Percentiles rank a stretch among this genome's conserved stretches.
Evolutionary conservation across 2,888 invertebrate species (phyloP).

Genomic region (Cataglyphis albicans): DNA sequence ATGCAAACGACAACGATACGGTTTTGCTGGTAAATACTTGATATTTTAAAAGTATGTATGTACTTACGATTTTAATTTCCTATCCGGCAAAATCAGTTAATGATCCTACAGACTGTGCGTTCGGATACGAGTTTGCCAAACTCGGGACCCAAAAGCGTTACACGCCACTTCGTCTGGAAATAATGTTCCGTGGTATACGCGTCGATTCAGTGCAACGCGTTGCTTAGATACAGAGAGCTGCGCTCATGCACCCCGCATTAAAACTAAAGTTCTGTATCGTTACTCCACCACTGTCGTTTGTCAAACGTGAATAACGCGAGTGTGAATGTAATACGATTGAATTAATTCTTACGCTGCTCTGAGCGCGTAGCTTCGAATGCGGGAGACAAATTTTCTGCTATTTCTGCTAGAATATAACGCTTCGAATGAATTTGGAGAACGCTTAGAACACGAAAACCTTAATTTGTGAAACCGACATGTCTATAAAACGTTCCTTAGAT

Average conservation of each 20-base stretch:
- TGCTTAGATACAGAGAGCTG: conserved; percentile 6
- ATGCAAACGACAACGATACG: background rate
- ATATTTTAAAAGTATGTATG: conserved; percentile 1
- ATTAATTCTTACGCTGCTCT: background rate
- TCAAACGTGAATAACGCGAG: background rate
- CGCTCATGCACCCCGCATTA: conserved; percentile 18
- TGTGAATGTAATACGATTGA: background rate
- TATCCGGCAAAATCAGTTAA: conserved; percentile 48
- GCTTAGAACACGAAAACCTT: conserved; percentile 10
- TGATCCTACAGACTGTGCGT: conserved; percentile 40
- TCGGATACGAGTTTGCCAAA: conserved; percentile 57
- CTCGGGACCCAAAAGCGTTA: conserved; percentile 46
- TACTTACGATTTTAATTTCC: background rate
- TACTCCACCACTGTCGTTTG: background rate
- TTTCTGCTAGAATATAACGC: background rate
- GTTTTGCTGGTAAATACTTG: background rate
- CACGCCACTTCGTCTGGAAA: conserved; percentile 63
- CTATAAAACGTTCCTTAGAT: conserved; percentile 32
- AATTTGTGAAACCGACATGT: conserved; percentile 30
- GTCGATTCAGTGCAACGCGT: background rate
- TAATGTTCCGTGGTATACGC: conserved; percentile 50
- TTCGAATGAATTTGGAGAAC: background rate
- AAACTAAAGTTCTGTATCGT: conserved; percentile 26
- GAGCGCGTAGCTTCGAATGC: background rate
- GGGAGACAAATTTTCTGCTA: background rate